Conservation (phyloP, 2,797 vertebrate species). For the Myripristis murdjan region DNA sequence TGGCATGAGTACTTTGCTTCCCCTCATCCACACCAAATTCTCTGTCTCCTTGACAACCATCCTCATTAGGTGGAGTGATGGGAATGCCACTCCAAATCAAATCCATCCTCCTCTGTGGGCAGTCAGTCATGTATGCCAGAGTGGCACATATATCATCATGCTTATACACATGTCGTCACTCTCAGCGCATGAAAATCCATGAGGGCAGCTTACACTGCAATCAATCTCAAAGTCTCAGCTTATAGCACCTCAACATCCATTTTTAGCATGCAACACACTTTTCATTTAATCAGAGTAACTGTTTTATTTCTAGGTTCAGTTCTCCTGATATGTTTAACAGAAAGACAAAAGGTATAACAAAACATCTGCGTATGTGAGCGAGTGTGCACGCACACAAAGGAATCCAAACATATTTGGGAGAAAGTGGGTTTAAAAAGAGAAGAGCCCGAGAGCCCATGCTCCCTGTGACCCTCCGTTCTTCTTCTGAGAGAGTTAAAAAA, state of each 20-base stretch:
- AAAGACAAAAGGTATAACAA: slow-evolving; percentile 30
- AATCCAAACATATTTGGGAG: slow-evolving; percentile 38
- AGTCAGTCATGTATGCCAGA: slow-evolving; percentile 44
- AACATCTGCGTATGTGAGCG: slow-evolving; percentile 11
- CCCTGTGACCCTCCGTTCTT: slow-evolving; percentile 66
- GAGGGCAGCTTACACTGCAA: slow-evolving; percentile 9
- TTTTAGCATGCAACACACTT: not conserved
- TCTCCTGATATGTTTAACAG: slow-evolving; percentile 31
- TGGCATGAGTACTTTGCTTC: slow-evolving; percentile 8
- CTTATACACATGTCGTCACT: slow-evolving; percentile 3
- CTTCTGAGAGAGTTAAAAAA: slow-evolving; percentile 57
- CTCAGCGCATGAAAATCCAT: slow-evolving; percentile 14
- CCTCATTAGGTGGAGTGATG: slow-evolving; percentile 64
- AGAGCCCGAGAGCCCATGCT: slow-evolving; percentile 39
- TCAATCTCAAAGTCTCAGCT: not conserved
- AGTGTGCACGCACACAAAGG: slow-evolving; percentile 34
- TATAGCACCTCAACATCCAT: not conserved
- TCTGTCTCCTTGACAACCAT: slow-evolving; percentile 64
- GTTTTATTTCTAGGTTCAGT: not conserved
- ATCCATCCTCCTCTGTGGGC: slow-evolving; percentile 47
- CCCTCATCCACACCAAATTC: slow-evolving; percentile 49
- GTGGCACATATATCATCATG: slow-evolving; percentile 41
- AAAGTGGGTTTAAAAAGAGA: slow-evolving; percentile 22
- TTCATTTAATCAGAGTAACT: slow-evolving; percentile 21
- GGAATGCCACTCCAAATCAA: slow-evolving; percentile 55